phyloP scores from a whole-genome alignment of 2,888 invertebrate species.

The Timema cristinae region DNA sequence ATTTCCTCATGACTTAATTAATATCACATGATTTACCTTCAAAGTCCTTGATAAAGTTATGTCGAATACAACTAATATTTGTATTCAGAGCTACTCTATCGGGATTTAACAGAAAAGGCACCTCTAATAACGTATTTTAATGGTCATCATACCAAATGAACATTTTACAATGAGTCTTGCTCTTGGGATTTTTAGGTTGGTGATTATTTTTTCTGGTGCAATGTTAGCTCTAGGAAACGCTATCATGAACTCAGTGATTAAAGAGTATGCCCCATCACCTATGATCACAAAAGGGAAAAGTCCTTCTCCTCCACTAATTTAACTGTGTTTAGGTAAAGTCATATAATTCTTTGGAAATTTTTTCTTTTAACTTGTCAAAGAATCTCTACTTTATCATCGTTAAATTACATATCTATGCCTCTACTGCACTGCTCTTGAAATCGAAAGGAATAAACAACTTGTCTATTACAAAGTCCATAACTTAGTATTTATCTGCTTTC shows the following conservation, averaged over 20 bases:
- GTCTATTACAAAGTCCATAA: no score
- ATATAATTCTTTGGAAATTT: background rate
- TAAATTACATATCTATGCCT: no score
- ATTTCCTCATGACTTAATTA: conserved; percentile 4
- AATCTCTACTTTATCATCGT: no score
- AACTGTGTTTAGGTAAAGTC: background rate
- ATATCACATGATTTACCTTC: background rate
- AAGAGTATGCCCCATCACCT: background rate
- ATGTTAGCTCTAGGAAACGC: background rate
- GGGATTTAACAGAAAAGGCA: conserved; percentile 7
- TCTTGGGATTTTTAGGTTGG: background rate
- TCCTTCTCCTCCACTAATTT: background rate
- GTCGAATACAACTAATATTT: background rate
- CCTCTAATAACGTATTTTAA: background rate
- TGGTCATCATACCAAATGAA: conserved; percentile 2
- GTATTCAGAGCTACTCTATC: conserved; percentile 5
- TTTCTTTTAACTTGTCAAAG: background rate
- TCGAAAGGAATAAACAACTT: no score
- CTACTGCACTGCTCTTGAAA: no score
- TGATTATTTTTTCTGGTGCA: background rate
- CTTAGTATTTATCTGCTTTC: no score
- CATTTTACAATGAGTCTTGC: conserved; percentile 4
- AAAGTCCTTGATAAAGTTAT: background rate
- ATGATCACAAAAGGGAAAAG: background rate
- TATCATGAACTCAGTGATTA: background rate